Evolutionary conservation across 2,797 vertebrate genomes (phyloP), one percentile per base, ranked within the genome.

Genomic region (Urophycis tenuis): DNA sequence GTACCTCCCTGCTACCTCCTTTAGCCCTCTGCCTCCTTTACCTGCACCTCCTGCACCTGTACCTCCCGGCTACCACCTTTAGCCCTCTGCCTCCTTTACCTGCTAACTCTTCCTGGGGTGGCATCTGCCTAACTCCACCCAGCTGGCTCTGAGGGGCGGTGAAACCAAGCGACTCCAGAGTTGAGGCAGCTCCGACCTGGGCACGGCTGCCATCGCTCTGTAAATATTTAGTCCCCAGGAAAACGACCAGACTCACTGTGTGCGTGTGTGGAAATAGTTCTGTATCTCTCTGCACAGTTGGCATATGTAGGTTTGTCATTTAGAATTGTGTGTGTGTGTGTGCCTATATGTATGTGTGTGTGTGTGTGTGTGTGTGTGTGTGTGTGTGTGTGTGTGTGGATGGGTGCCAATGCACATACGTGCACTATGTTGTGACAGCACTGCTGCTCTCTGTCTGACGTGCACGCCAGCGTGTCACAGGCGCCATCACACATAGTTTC

Each of bases 301-400:
- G 71, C 33, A 35, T 72, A 22, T 72, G 30, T 72, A 34, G 36
- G 35, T 70, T 60, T 76, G 64, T 72, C 19, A 19, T 14, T 39
- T 39, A 39, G 11, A 39, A 39, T 39, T 11, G 19, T 72, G 36
- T 39, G 11, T 39, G 75, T 45, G 76, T 71, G 34, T 74, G 71
- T 53, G 75, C 70, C 31, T 36, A 73, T 79, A 79, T 83, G 77
- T 81, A 76, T 73, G 76, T 73, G 81, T 73, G 15, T 70, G 70
- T 78, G 32, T 67, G 32, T 67, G 67, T 71, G 67, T 45, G 45
- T 45, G 45, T 45, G 71, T 17, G 11, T 31, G 29, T 11, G 69
- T 77, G 39, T 53, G 39, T 77, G 75, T 73, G 35, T 72, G 75
- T 72, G 70, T 71, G 75, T 72, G 75, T 49, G 75, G 29, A 12